Conservation (phyloP, 1,140 invertebrate species). For the Brevipalpus yothersi region DNA sequence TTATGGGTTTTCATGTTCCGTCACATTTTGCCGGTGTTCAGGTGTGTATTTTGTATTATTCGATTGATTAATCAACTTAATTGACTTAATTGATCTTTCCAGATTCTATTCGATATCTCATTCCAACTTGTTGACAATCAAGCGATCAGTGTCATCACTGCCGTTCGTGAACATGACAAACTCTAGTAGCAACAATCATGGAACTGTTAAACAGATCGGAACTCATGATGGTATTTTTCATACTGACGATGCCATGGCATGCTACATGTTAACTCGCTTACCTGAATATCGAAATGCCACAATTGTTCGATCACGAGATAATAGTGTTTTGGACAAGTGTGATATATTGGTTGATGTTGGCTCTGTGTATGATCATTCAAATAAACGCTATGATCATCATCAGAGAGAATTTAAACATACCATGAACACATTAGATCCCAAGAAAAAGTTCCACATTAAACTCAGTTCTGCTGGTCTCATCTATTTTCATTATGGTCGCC, state of each 20-base stretch:
- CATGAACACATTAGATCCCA: conserved; percentile 29
- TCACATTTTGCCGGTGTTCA: no score
- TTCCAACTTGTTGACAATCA: no score
- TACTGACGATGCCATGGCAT: conserved; percentile 84
- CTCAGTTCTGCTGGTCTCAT: conserved; percentile 85
- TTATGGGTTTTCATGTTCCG: no score
- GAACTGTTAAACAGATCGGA: conserved; percentile 19
- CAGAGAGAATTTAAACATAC: conserved; percentile 46
- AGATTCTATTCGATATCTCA: no score
- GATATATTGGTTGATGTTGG: conserved; percentile 94
- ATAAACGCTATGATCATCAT: conserved; percentile 69
- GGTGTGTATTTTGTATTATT: no score
- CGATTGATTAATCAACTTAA: no score
- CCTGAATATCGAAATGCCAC: conserved; percentile 52
- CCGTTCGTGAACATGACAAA: no score
- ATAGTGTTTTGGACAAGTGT: conserved; percentile 43
- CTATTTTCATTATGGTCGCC: conserved; percentile 67
- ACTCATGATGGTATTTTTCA: conserved; percentile 52
- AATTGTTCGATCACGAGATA: conserved; percentile 43
- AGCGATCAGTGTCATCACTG: no score
- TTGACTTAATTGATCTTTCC: no score
- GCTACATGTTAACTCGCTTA: conserved; percentile 59
- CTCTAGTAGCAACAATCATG: background rate
- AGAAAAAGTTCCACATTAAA: conserved; percentile 33
- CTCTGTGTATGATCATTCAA: conserved; percentile 48